Percentiles rank a stretch among this genome's conserved stretches.
These are phyloP conservation scores for Hippoglossus stenolepis DNA, from an alignment of 2,113 vertebrate genomes.

Conservation along the genomic window DNA sequence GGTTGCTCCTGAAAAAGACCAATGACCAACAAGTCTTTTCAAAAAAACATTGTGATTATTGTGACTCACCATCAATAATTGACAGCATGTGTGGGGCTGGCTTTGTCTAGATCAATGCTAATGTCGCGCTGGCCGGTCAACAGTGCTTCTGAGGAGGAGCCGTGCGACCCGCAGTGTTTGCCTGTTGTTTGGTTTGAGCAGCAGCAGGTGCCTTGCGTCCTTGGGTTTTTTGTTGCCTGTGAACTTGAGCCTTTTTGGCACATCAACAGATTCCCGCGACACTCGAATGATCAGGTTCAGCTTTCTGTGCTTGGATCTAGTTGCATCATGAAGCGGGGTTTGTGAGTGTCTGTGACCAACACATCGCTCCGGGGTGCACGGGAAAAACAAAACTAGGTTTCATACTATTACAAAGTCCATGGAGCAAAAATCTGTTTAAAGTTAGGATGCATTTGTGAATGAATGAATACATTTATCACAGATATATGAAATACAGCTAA, in stretches of 20 bases:
- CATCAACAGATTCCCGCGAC: slow-evolving; percentile 76
- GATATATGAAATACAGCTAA: not conserved
- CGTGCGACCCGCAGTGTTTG: slow-evolving; percentile 65
- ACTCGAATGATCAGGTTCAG: slow-evolving; percentile 71
- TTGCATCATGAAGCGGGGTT: slow-evolving; percentile 54
- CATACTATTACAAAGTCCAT: not conserved
- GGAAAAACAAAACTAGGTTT: slow-evolving; percentile 13
- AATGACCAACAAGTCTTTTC: slow-evolving; percentile 57
- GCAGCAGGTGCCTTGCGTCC: slow-evolving; percentile 83
- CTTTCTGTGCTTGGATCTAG: slow-evolving; percentile 67
- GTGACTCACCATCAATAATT: slow-evolving; percentile 78
- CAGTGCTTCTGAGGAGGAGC: slow-evolving; percentile 62
- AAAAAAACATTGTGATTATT: slow-evolving; percentile 70
- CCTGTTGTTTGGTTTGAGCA: slow-evolving; percentile 74
- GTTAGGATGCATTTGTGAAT: not conserved
- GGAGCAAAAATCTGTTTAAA: not conserved
- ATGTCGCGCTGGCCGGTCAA: slow-evolving; percentile 54
- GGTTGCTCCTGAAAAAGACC: slow-evolving; percentile 55
- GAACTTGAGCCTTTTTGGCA: slow-evolving; percentile 82
- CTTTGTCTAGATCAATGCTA: slow-evolving; percentile 76
- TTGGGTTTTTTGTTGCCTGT: slow-evolving; percentile 69
- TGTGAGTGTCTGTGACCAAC: slow-evolving; percentile 24
- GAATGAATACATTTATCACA: not conserved
- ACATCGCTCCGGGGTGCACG: not conserved
- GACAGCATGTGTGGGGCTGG: slow-evolving; percentile 43